Base-by-base conservation (phyloP, 1,140 invertebrate species). In the Maniola jurtina region DNA sequence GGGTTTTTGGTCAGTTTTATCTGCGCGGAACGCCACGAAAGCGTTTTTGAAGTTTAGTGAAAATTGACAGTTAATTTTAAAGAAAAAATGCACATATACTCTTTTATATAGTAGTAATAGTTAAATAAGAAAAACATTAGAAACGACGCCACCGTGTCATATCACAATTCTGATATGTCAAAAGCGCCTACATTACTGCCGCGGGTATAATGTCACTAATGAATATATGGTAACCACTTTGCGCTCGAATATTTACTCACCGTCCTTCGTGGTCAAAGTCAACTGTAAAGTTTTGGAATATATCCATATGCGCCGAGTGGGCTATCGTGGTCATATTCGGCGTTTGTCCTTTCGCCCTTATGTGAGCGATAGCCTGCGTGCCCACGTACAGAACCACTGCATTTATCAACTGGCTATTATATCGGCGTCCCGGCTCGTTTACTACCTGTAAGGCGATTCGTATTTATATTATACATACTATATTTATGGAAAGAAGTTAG, bases 251-350 rank as follows among this genome's bases (percentile, higher is more conserved):
- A 8, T 6, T 11, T 13, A 70, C 81, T 83, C 34, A 89, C 73
- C 95, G 91, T 88, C 98, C 98, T 92, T 99, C 98, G 11, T 97
- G 99, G 86, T 99, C 98, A 38, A 99, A 93, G 90, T 99, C 97
- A 4, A 99, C 98, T 13, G 97, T 97, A 68, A 99, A 93, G 92
- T 99, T 99, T 90, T 99, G 98, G 93, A 99, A 99, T 66, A 99
- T 99, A 82, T 99, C 99, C 98, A 99, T 99, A 83, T 99, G 98
- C 0, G 98, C 95, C 16, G 98, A 98, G 81, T 99, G 98, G 6
- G 96, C 97, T 66, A 99, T 99, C 0, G 98, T 99, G 14, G 96
- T 95, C 94, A 99, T 99, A 77, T 96, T 99, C 0, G 98, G 98
- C 6, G 96, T 95, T 68, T 96, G 95, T 35, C 96, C 95, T 89